These are phyloP conservation scores for Aphaenogaster ashmeadi DNA, from an alignment of 1,140 invertebrate genomes.

Conservation along the genomic window DNA sequence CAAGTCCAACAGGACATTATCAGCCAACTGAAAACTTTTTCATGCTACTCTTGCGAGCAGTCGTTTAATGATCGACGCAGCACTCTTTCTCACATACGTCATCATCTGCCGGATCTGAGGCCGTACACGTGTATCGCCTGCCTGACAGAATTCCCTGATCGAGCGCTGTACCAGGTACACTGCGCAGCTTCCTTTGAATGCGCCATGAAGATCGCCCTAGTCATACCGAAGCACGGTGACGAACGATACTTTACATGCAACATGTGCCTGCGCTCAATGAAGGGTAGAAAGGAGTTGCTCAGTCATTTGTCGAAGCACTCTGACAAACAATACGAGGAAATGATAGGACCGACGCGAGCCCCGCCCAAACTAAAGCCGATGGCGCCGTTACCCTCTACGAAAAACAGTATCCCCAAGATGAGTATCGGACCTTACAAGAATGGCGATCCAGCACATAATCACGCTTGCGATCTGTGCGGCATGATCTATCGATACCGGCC, in stretches of 20 bases:
- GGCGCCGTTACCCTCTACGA: constrained; percentile 31
- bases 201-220: constrained; percentile 85
- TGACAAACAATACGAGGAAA: constrained; percentile 80
- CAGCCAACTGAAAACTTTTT: constrained; percentile 85
- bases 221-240: constrained; percentile 81
- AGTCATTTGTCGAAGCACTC: constrained; percentile 82
- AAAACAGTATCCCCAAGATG: neutral
- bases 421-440: constrained; percentile 78
- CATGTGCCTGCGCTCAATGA: constrained; percentile 83
- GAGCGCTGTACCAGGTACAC: constrained; percentile 83
- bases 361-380: constrained; percentile 77
- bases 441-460: constrained; percentile 84
- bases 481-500: constrained; percentile 85
- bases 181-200: constrained; percentile 85
- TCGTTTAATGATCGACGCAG: constrained; percentile 81
- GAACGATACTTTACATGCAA: constrained; percentile 86
- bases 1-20: constrained; percentile 85
- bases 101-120: constrained; percentile 84
- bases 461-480: constrained; percentile 83
- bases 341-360: constrained; percentile 67
- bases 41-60: constrained; percentile 83
- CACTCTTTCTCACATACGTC: constrained; percentile 84
- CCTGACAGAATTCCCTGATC: constrained; percentile 83
- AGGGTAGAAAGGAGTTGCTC: constrained; percentile 81
- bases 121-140: constrained; percentile 85